phyloP scores from a whole-genome alignment of 1,140 invertebrate species.

The Nebria ingens region DNA sequence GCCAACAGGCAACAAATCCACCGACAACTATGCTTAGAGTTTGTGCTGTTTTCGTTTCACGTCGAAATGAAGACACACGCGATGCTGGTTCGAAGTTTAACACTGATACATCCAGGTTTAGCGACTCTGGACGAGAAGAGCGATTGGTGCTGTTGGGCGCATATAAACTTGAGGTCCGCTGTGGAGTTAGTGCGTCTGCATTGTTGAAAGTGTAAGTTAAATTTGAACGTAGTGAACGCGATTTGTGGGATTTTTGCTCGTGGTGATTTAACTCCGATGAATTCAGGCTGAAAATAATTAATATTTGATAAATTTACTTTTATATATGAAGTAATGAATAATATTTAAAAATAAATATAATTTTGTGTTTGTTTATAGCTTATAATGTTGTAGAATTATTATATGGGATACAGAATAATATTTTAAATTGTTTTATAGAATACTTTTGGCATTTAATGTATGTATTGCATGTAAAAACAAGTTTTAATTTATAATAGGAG shows the following conservation, averaged over 20 bases:
- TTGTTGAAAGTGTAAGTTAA: conserved; percentile 26
- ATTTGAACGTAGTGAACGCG: conserved; percentile 20
- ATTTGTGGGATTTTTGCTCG: conserved; percentile 10
- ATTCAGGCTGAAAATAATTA: neutral
- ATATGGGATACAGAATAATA: too few species aligned
- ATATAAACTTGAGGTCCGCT: conserved; percentile 23
- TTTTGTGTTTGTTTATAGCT: too few species aligned
- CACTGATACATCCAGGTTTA: conserved; percentile 26
- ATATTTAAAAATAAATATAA: conserved; percentile 1
- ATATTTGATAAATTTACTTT: too few species aligned
- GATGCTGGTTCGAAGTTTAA: conserved; percentile 33
- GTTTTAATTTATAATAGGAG: too few species aligned
- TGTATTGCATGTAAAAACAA: too few species aligned
- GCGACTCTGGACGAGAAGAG: conserved; percentile 25
- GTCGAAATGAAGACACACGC: conserved; percentile 50
- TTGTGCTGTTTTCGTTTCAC: conserved; percentile 80
- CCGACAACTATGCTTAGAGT: conserved; percentile 86
- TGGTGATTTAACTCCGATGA: neutral
- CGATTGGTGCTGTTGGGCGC: conserved; percentile 14
- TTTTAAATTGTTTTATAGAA: too few species aligned
- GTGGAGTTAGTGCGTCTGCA: conserved; percentile 19
- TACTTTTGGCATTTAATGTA: too few species aligned
- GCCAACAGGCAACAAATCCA: conserved; percentile 83
- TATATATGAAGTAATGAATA: too few species aligned
- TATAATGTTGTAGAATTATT: neutral